A percentile compares a stretch with the other conserved stretches of the same genome.
Conservation (phyloP, 2,797 vertebrate genomes). For the Anguilla marmorata region DNA sequence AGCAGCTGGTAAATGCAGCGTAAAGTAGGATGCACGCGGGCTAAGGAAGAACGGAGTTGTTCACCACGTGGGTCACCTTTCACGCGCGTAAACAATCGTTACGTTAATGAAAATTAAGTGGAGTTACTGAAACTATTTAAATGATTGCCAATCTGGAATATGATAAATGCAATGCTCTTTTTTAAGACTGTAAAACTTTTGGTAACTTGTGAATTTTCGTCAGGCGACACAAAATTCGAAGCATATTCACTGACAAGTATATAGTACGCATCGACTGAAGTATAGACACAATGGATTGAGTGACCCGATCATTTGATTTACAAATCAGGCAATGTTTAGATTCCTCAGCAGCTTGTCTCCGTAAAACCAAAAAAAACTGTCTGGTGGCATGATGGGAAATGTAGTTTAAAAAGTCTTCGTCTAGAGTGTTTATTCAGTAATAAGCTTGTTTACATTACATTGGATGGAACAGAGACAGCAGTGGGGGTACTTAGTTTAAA, state of each 20-base stretch:
- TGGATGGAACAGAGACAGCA: not conserved
- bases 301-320: not conserved
- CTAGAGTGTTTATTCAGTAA: not conserved
- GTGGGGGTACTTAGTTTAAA: not conserved
- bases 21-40: not conserved
- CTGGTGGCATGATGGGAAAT: conserved; percentile 21
- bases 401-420: conserved; percentile 8
- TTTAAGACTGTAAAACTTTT: not conserved
- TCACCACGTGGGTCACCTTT: conserved; percentile 7
- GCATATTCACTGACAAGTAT: not conserved
- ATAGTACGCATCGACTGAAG: not conserved
- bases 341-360: not conserved
- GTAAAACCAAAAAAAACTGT: not conserved
- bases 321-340: not conserved
- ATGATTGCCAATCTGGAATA: not conserved
- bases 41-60: not conserved
- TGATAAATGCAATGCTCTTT: too few relatives aligned
- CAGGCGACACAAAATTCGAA: not conserved
- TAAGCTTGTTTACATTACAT: not conserved
- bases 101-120: not conserved
- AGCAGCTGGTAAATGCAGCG: not conserved
- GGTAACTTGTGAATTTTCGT: not conserved
- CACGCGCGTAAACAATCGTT: not conserved
- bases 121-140: not conserved
- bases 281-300: not conserved